Conservation (phyloP, 2,113 vertebrate species). For the Trematomus loennbergii region DNA sequence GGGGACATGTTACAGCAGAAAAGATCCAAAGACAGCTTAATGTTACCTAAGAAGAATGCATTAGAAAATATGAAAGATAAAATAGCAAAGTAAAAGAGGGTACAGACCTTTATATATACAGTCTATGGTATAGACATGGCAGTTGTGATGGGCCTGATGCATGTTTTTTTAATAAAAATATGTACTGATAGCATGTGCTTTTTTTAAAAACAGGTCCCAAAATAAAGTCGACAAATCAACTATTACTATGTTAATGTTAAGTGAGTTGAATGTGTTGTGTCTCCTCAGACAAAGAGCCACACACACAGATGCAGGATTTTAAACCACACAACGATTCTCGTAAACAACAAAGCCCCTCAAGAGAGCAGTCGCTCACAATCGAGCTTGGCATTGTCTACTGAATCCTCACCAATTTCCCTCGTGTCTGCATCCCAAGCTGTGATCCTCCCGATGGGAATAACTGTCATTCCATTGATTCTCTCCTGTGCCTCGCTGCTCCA, state of each 20-base stretch:
- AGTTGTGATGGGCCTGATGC: too few species aligned
- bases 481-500: background rate
- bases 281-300: background rate
- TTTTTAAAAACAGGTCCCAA: background rate
- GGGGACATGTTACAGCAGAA: too few species aligned
- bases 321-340: background rate
- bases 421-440: background rate
- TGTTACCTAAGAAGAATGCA: too few species aligned
- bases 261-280: background rate
- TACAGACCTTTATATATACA: too few species aligned
- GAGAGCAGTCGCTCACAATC: background rate
- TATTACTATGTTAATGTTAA: background rate
- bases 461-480: slow-evolving; percentile 1
- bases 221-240: background rate
- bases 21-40: too few species aligned
- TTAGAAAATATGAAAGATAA: too few species aligned
- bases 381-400: background rate
- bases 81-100: too few species aligned
- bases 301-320: background rate
- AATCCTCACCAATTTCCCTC: background rate
- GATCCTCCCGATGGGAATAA: slow-evolving; percentile 1
- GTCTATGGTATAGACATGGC: too few species aligned
- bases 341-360: slow-evolving; percentile 4
- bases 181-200: too few species aligned
- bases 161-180: too few species aligned